Conservation (phyloP, 2,797 vertebrate species). For the Hipposideros larvatus region DNA sequence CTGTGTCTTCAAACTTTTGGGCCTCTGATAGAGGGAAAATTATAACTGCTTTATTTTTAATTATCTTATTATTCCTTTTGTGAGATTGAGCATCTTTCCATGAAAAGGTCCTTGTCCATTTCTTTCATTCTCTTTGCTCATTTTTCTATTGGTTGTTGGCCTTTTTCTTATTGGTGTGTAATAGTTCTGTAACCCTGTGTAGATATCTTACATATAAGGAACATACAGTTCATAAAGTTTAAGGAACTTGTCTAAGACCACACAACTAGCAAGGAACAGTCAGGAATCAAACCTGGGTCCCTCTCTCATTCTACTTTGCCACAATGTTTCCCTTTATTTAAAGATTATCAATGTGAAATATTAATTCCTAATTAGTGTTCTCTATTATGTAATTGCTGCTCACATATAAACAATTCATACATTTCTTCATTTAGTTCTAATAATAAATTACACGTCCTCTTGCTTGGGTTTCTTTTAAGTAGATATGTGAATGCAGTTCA, state of each 20-base stretch:
- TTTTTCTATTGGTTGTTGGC: not conserved
- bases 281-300: not conserved
- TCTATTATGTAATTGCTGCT: slow-evolving; percentile 1
- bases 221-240: not conserved
- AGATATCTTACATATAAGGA: not conserved
- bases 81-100: not conserved
- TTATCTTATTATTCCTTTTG: not conserved
- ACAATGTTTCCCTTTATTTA: not conserved
- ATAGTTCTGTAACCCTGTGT: not conserved
- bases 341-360: not conserved
- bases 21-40: not conserved
- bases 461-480: not conserved
- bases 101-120: not conserved
- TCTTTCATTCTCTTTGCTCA: not conserved
- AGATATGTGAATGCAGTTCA: not conserved
- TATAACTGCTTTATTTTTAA: not conserved
- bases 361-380: not conserved
- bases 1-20: not conserved
- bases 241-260: not conserved
- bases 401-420: not conserved
- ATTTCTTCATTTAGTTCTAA: not conserved
- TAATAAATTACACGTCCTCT: not conserved
- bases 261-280: not conserved
- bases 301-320: not conserved
- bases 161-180: not conserved